Conservation (phyloP, 2,888 invertebrate genomes). For the Herminia tarsipennalis region DNA sequence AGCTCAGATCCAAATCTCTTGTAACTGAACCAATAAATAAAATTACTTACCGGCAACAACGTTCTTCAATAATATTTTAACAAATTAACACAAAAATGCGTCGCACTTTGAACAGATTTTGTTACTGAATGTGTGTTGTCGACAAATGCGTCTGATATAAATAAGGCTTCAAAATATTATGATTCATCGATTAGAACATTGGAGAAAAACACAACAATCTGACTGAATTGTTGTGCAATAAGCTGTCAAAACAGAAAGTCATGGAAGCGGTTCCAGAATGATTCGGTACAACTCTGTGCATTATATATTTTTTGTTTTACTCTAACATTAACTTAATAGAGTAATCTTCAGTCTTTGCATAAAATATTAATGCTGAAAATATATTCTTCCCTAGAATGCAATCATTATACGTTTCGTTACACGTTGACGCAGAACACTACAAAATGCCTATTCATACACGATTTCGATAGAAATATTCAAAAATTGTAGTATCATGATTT, state of each 20-base stretch:
- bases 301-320: background rate
- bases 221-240: conserved; percentile 61
- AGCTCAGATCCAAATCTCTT: too few relatives aligned
- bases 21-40: background rate
- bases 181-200: conserved; percentile 62
- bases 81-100: conserved; percentile 26
- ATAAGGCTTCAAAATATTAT: conserved; percentile 54
- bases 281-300: background rate
- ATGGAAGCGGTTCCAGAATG: conserved; percentile 21
- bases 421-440: background rate
- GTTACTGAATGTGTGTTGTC: conserved; percentile 53
- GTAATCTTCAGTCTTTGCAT: background rate
- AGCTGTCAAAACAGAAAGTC: conserved; percentile 53
- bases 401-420: conserved; percentile 3
- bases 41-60: conserved; percentile 4
- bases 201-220: conserved; percentile 47
- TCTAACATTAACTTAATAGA: background rate
- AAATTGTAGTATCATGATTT: background rate
- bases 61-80: background rate
- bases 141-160: conserved; percentile 42
- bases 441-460: background rate
- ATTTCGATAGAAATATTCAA: too few relatives aligned
- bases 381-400: too few relatives aligned
- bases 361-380: too few relatives aligned
- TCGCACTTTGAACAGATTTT: conserved; percentile 32